A percentile compares a stretch with the other conserved stretches of the same genome.
Evolutionary conservation across 1,140 invertebrate genomes (phyloP).

Genomic region (Oreohelix idahoensis): DNA sequence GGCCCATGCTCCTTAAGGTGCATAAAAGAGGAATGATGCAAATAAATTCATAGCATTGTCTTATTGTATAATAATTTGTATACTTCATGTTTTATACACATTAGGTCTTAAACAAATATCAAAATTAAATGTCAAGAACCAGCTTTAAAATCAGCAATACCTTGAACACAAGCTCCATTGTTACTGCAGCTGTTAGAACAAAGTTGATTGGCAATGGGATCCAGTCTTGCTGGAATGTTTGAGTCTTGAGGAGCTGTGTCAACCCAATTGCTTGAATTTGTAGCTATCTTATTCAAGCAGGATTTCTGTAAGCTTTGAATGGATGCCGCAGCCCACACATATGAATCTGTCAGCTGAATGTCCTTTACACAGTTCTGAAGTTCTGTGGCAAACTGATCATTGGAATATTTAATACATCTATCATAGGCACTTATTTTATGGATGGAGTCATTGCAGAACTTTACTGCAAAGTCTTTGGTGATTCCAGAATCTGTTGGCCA

Average conservation of each 20-base stretch:
- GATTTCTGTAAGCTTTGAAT: slow-evolving; percentile 42
- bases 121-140: too few species aligned
- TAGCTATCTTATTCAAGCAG: slow-evolving; percentile 40
- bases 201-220: slow-evolving; percentile 27
- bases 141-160: slow-evolving; percentile 22
- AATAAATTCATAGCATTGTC: too few species aligned
- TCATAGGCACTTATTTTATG: slow-evolving; percentile 15
- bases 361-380: slow-evolving; percentile 50
- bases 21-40: too few species aligned
- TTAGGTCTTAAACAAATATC: too few species aligned
- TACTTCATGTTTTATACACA: too few species aligned
- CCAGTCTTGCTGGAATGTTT: slow-evolving; percentile 15
- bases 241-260: slow-evolving; percentile 12
- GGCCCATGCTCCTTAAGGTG: too few species aligned
- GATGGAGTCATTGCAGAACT: slow-evolving; percentile 40
- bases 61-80: too few species aligned
- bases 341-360: slow-evolving; percentile 42
- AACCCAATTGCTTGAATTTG: slow-evolving; percentile 44
- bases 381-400: slow-evolving; percentile 33
- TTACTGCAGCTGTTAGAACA: slow-evolving; percentile 48
- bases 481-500: slow-evolving; percentile 47
- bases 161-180: slow-evolving; percentile 44
- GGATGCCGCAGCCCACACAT: slow-evolving; percentile 28
- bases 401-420: slow-evolving; percentile 39
- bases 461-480: slow-evolving; percentile 37